Conservation (phyloP, 2,113 vertebrate genomes). For the Dasyurus viverrinus region DNA sequence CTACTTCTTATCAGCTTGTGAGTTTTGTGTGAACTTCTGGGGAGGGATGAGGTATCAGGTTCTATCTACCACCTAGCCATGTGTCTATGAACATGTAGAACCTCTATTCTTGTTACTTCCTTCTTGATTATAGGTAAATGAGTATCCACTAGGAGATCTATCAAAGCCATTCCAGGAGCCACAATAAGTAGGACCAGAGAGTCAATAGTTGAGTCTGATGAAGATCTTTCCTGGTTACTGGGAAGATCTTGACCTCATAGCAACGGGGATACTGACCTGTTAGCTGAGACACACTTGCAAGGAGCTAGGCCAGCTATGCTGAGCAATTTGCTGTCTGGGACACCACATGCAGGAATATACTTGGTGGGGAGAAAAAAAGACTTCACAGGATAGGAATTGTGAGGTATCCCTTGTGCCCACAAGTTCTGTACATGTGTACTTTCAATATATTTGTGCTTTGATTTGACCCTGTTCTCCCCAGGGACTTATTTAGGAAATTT, state of each 20-base stretch:
- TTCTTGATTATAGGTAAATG: neutral
- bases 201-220: neutral
- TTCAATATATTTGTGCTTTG: too few species aligned
- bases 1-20: too few species aligned
- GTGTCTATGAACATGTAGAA: neutral
- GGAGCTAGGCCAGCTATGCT: neutral
- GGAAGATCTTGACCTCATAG: neutral
- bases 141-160: neutral
- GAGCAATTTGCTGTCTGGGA: neutral
- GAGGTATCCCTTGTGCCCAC: too few species aligned
- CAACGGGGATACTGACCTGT: too few species aligned
- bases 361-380: too few species aligned
- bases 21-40: too few species aligned
- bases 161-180: neutral
- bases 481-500: too few species aligned
- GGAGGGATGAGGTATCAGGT: too few species aligned
- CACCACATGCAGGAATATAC: neutral
- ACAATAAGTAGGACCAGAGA: neutral
- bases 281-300: neutral
- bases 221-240: neutral
- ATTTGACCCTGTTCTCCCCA: too few species aligned
- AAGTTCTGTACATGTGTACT: too few species aligned
- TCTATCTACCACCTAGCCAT: neutral
- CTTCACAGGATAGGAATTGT: neutral
- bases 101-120: neutral